Evolutionary conservation across 2,888 invertebrate species (phyloP), one percentile per base, ranked within the genome.

Genomic region (Pristionchus exspectatus): DNA sequence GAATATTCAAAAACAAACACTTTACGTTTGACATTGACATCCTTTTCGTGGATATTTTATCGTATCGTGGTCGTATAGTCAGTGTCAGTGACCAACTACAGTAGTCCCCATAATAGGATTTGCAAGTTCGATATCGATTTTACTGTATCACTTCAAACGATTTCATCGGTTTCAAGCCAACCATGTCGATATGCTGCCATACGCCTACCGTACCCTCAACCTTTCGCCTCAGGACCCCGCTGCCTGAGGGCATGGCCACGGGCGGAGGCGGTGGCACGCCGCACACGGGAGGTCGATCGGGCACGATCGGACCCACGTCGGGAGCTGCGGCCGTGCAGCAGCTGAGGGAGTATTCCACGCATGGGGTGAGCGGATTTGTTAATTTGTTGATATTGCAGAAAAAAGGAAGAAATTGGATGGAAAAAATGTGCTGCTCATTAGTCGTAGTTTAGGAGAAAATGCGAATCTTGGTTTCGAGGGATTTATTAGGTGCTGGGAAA

Each of bases 321-420:
- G 87, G 87, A n/a, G 87, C 87, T 72, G 87, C 72, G 10, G 87
- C 87, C 14, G 87, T 72, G 18, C 72, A 69, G 30, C 72, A 69
- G 30, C 54, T 87, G 87, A 14, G 87, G 16, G 87, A 87, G 72
- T 87, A 87, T 72, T 87, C 87, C n/a, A 87, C 86, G 38, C 86
- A 86, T 38, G 86, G 86, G 33, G 86, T 86, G n/a, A n/a, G n/a
- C n/a, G n/a, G n/a, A n/a, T n/a, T n/a, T n/a, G n/a, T n/a, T n/a
- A n/a, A n/a, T n/a, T n/a, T n/a, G n/a, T n/a, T n/a, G n/a, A n/a
- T n/a, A n/a, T n/a, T n/a, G n/a, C n/a, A n/a, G n/a, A n/a, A n/a
- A 38, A 38, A 38, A 38, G 2, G 38, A 3, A 38, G 38, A 38
- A 38, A 38, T 38, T 38, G 38, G n/a, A n/a, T n/a, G n/a, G n/a